Conservation (phyloP, 1,140 invertebrate genomes). For the Halesus radiatus region DNA sequence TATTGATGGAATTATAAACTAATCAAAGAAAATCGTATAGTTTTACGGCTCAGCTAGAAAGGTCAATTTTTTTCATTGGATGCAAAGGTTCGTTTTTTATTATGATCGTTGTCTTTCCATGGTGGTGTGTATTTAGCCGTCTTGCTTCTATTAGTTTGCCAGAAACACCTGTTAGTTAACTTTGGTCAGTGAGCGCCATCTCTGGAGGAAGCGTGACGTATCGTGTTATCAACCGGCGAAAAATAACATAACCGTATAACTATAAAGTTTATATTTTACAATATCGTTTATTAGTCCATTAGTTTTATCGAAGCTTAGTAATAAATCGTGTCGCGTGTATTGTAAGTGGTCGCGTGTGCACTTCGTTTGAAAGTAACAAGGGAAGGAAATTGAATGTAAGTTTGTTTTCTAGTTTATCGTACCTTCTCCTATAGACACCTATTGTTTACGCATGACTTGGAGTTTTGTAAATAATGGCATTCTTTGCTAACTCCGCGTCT, state of each 20-base stretch:
- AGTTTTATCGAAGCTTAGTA: too few relatives aligned
- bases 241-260: too few relatives aligned
- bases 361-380: too few relatives aligned
- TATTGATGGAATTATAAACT: not conserved
- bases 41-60: not conserved
- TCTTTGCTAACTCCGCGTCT: not conserved
- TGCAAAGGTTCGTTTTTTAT: not conserved
- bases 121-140: not conserved
- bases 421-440: not conserved
- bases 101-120: not conserved
- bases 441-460: not conserved
- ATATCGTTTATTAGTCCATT: too few relatives aligned
- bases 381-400: too few relatives aligned
- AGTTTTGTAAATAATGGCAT: not conserved
- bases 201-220: not conserved
- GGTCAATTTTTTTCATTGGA: not conserved
- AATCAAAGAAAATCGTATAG: conserved; percentile 24
- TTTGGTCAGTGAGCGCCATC: conserved; percentile 7
- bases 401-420: too few relatives aligned
- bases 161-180: not conserved
- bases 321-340: too few relatives aligned
- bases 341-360: too few relatives aligned
- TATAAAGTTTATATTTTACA: too few relatives aligned
- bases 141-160: not conserved
- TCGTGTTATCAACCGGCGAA: too few relatives aligned